These are phyloP conservation scores for Chondrilla cf. caribensis DNA, from an alignment of 37 sponge, comb jelly and placozoan genomes.

Conservation along the genomic window DNA sequence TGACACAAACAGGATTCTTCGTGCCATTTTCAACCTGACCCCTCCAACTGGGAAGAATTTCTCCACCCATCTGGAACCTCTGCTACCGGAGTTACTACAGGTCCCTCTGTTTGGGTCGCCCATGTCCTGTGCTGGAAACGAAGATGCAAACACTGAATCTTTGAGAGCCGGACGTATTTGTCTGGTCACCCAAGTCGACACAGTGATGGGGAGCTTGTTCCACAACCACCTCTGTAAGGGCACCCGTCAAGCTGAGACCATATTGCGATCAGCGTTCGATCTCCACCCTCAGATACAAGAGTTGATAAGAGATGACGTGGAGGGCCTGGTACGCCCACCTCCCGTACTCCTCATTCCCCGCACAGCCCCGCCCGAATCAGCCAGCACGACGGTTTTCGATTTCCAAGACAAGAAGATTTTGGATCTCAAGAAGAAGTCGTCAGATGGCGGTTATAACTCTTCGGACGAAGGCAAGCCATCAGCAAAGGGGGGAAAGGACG, in stretches of 20 bases:
- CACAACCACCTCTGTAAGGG: constrained; percentile 13
- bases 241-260: constrained; percentile 6
- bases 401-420: no score
- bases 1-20: background rate
- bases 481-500: background rate
- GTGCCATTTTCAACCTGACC: background rate
- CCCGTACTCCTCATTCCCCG: constrained; percentile 15
- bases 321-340: constrained; percentile 2
- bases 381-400: no score
- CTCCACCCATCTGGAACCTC: background rate
- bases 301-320: background rate
- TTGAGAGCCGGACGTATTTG: background rate
- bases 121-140: no score
- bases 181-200: background rate
- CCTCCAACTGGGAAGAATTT: constrained; percentile 15
- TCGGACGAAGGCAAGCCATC: background rate
- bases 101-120: background rate
- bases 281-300: background rate
- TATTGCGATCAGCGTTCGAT: background rate
- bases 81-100: background rate
- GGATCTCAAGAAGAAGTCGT: background rate
- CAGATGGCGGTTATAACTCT: background rate
- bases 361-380: background rate
- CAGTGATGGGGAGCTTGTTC: constrained; percentile 6
- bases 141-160: background rate